Base-by-base conservation (phyloP, 2,888 invertebrate genomes). In the Serripes groenlandicus region DNA sequence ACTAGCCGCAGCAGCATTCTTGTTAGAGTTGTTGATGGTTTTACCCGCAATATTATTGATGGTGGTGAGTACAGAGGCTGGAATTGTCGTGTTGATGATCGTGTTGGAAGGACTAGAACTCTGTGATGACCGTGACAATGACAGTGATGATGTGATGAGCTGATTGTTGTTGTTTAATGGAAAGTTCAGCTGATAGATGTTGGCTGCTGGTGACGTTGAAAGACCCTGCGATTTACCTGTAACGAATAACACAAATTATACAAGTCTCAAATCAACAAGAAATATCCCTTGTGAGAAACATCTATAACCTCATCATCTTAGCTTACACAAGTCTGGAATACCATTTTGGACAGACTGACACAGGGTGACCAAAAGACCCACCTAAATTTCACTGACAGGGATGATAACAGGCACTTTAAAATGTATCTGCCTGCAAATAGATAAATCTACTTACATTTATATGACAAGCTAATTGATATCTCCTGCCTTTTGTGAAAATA, bases 191-290 rank as follows among this genome's bases (percentile, higher is more conserved):
- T 93, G 93, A 21, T 94, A 89, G 21, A 94, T 91, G 76, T 91
- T 92, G 72, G 92, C 93, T 72, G 93, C 93, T 62, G 93, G 93
- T 54, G 92, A 92, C 18, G 93, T 93, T 88, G 93, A 93, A 86
- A 94, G 91, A 75, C 92, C 92, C 83, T 89, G 87, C 75, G 89
- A 82, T 90, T 92, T 92, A 85, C 83, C 93, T 93, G 89, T 26
- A 66, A 37, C 0, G 34, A 1, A 56, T 11, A n/a, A 56, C 42
- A 42, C 42, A 42, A 15, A 15, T 42, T 18, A 42, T 18, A 15
- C 18, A 42, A 42, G 11, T 42, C 42, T 42, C 9, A 15, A 18
- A 42, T 42, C 11, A 42, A 42, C 23, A 58, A 58, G n/a, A 58
- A 9, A 9, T 58, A 58, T 58, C n/a, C 26, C 23, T 9, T 58